A percentile compares a stretch with the other conserved stretches of the same genome.
These are phyloP conservation scores for Mercenaria mercenaria DNA, from an alignment of 1,140 invertebrate genomes.

Conservation along the genomic window DNA sequence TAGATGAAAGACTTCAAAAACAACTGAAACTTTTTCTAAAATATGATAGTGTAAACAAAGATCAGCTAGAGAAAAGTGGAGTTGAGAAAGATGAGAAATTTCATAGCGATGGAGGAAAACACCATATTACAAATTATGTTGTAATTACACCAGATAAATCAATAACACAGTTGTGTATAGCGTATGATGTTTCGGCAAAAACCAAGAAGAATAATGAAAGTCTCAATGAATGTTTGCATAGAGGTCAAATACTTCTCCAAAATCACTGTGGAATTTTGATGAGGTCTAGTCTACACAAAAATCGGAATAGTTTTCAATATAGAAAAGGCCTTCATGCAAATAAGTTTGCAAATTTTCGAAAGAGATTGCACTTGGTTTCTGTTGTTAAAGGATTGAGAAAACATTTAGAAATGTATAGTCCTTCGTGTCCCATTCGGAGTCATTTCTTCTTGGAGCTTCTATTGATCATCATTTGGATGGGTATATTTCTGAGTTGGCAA, in stretches of 20 bases:
- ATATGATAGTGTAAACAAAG: conserved; percentile 10
- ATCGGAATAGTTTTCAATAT: too few relatives aligned
- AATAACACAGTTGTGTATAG: not conserved
- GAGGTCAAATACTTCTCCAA: too few relatives aligned
- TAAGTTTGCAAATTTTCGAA: not conserved
- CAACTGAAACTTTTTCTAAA: not conserved
- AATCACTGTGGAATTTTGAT: too few relatives aligned
- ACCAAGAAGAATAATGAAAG: too few relatives aligned
- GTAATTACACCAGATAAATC: conserved; percentile 34
- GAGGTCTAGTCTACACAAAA: too few relatives aligned
- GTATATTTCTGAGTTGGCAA: not conserved
- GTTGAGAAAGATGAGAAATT: not conserved
- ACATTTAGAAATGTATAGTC: not conserved
- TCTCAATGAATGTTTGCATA: too few relatives aligned
- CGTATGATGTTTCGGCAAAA: not conserved
- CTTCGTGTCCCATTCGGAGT: not conserved
- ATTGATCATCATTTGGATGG: conserved; percentile 7
- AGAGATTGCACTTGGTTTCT: conserved; percentile 22
- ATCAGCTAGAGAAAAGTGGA: not conserved
- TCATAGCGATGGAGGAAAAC: not conserved
- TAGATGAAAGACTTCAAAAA: not conserved
- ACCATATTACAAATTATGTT: conserved; percentile 9
- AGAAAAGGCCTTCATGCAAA: not conserved
- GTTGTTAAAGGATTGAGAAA: conserved; percentile 8
- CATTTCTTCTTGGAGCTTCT: conserved; percentile 13